phyloP scores from a whole-genome alignment of 2,113 vertebrate species.

The Ptilonorhynchus violaceus region DNA sequence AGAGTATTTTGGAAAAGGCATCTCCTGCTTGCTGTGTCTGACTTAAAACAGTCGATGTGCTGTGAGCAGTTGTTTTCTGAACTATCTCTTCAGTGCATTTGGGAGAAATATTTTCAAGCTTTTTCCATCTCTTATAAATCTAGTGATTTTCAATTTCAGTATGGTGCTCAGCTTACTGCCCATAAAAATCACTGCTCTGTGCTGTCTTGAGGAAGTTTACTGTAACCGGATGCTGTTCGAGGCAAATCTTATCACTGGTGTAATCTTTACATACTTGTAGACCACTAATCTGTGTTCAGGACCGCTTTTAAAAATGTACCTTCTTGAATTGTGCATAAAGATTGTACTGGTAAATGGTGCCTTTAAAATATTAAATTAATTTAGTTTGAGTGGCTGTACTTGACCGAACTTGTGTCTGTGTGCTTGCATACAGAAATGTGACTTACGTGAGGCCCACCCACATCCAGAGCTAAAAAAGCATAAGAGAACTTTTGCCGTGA shows the following conservation, averaged over 20 bases:
- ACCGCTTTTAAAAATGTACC: neutral
- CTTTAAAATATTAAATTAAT: neutral
- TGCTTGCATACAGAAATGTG: neutral
- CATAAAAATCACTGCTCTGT: neutral
- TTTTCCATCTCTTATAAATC: neutral
- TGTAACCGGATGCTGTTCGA: neutral
- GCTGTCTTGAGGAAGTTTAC: neutral
- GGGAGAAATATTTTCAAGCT: neutral
- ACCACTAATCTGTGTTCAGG: neutral
- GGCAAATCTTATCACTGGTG: neutral
- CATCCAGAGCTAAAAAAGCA: neutral
- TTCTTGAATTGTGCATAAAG: neutral
- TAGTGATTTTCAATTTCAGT: neutral
- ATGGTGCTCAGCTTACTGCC: neutral
- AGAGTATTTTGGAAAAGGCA: neutral
- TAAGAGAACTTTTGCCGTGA: neutral
- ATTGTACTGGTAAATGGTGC: neutral
- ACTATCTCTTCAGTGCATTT: neutral
- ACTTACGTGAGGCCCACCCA: rapidly evolving
- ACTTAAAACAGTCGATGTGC: neutral
- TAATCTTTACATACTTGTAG: neutral
- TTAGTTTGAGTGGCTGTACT: neutral
- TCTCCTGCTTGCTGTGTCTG: neutral
- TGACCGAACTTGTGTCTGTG: neutral
- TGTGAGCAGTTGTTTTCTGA: neutral